Evolutionary conservation across 2,888 invertebrate genomes (phyloP).

Genomic region (Strigamia transsilvanica): DNA sequence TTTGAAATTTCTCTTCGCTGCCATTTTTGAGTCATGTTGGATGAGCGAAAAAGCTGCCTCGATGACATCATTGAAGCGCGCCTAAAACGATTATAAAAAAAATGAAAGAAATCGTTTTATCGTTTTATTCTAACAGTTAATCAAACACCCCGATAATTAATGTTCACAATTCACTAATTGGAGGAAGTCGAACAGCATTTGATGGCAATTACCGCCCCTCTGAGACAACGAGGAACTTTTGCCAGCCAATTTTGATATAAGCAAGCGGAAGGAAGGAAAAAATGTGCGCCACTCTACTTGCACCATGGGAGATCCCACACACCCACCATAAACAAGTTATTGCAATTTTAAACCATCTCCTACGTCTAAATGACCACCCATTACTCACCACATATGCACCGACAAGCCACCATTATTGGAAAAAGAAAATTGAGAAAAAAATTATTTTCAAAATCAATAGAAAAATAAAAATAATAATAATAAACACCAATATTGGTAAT

Average conservation of each 20-base stretch:
- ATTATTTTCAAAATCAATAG: too few species aligned
- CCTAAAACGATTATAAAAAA: conserved; percentile 65
- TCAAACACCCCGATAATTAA: conserved; percentile 19
- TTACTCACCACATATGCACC: too few species aligned
- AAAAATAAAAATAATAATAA: too few species aligned
- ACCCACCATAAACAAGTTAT: not conserved
- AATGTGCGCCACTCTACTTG: not conserved
- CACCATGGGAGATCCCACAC: conserved; percentile 36
- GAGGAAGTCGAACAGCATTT: conserved; percentile 20
- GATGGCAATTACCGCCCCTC: conserved; percentile 39
- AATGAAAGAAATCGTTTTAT: conserved; percentile 1
- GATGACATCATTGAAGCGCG: conserved; percentile 99
- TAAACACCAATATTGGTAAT: too few species aligned
- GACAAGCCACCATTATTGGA: too few species aligned
- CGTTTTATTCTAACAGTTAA: conserved; percentile 6
- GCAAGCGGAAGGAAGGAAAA: conserved; percentile 37
- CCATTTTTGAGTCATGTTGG: conserved; percentile 99
- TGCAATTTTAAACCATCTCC: too few species aligned
- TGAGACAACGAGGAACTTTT: conserved; percentile 37
- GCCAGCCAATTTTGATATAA: not conserved
- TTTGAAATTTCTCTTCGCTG: conserved; percentile 98
- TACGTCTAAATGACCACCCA: not conserved
- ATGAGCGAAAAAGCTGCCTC: conserved; percentile 96
- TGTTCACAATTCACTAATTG: conserved; percentile 36
- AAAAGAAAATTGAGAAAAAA: too few species aligned